phyloP scores from a whole-genome alignment of 2,113 vertebrate genomes.

The Stigmatopora argus region DNA sequence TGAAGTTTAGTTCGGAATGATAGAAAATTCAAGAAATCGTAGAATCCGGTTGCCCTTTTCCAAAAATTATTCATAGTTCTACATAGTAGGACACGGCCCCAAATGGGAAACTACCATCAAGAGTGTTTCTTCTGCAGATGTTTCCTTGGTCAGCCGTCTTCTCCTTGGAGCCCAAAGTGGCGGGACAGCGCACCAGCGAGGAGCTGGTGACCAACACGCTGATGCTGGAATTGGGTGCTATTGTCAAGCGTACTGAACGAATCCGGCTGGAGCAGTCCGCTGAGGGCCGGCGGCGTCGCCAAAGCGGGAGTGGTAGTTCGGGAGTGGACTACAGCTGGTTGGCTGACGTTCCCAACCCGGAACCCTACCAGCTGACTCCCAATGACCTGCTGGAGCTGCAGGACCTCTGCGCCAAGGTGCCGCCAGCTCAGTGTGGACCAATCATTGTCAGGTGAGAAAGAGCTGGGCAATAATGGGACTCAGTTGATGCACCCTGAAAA shows the following conservation, averaged over 20 bases:
- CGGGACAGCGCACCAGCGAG: conserved; percentile 62
- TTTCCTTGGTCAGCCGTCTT: conserved; percentile 74
- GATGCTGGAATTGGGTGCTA: conserved; percentile 74
- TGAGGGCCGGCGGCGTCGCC: conserved; percentile 54
- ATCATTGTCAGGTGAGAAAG: conserved; percentile 67
- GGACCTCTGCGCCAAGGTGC: conserved; percentile 72
- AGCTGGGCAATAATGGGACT: neutral
- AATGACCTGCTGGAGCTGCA: conserved; percentile 73
- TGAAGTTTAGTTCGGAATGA: neutral
- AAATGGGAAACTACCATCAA: neutral
- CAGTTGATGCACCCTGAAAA: no score
- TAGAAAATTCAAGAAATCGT: neutral
- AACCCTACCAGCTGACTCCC: conserved; percentile 67
- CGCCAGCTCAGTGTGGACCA: conserved; percentile 73
- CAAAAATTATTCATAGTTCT: no score
- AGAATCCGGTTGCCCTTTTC: no score
- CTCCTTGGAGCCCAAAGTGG: conserved; percentile 68
- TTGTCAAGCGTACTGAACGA: conserved; percentile 74
- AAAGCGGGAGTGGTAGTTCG: conserved; percentile 46
- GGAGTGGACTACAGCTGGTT: conserved; percentile 76
- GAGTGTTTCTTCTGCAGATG: conserved; percentile 47
- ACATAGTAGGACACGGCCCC: neutral
- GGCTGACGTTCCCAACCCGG: conserved; percentile 52
- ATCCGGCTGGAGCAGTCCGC: conserved; percentile 63
- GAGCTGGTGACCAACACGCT: conserved; percentile 76